Percentiles rank a stretch among this genome's conserved stretches.
Evolutionary conservation across 2,797 vertebrate genomes (phyloP).

Genomic region (Babyrousa celebensis): DNA sequence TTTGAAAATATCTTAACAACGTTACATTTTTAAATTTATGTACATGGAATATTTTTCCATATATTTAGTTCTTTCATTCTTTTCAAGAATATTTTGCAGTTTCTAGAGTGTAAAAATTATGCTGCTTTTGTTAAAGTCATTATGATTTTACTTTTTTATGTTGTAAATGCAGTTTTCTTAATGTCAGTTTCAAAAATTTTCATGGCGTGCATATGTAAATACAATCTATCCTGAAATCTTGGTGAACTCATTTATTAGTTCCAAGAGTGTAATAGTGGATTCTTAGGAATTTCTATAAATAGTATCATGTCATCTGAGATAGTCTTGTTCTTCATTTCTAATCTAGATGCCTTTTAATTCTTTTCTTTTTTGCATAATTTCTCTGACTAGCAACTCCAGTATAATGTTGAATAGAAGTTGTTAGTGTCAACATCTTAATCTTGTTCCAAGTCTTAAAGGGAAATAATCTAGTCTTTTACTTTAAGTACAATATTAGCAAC

Average conservation of each 20-base stretch:
- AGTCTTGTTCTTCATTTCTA: background rate
- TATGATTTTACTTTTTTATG: background rate
- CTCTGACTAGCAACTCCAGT: background rate
- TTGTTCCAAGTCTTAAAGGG: too few species aligned
- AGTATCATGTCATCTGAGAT: background rate
- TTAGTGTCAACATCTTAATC: too few species aligned
- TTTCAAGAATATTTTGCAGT: background rate
- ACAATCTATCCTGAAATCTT: background rate
- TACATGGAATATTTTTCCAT: too few species aligned
- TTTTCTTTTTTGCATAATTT: background rate
- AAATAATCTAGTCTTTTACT: too few species aligned
- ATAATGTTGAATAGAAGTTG: too few species aligned
- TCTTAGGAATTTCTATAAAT: background rate
- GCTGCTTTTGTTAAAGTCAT: background rate
- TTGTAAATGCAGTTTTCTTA: background rate
- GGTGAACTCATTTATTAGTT: background rate
- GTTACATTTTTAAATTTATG: background rate
- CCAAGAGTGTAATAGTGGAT: background rate
- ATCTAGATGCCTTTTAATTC: background rate
- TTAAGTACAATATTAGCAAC: too few species aligned
- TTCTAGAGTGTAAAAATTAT: background rate
- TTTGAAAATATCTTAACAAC: background rate
- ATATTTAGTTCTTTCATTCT: background rate
- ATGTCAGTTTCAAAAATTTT: background rate
- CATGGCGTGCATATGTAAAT: background rate